Evolutionary conservation across 1,140 invertebrate genomes (phyloP), one percentile per base, ranked within the genome.

Genomic region (Plutomurus gul): DNA sequence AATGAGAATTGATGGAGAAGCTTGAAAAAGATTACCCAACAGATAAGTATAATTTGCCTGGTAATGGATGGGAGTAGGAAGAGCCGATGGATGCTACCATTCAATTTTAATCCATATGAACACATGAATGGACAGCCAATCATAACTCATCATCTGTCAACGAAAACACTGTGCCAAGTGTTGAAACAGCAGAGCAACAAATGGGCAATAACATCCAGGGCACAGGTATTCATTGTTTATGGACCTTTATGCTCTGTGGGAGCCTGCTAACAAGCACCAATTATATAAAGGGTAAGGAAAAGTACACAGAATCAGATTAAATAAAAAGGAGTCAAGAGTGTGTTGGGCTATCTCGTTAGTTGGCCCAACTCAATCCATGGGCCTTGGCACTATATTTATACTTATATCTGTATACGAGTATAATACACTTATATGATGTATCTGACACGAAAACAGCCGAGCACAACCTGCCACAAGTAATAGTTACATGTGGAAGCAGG

Each of bases 61-160:
- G n/a, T 43, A 43, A 43, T 43, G 11, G 39, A 43, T n/a, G n/a
- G 39, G 39, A 43, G 11, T 3, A 43, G 39, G n/a, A n/a, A n/a
- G n/a, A n/a, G 39, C n/a, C 39, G n/a, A n/a, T 43, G 5, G 37
- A 39, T 39, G 5, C 39, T 43, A 43, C n/a, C n/a, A n/a, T n/a
- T n/a, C n/a, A n/a, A n/a, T n/a, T n/a, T n/a, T n/a, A n/a, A n/a
- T n/a, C n/a, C n/a, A 43, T 43, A 43, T 2, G 39, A 43, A 8
- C 37, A 43, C 39, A 43, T 43, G 39, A n/a, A 43, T 43, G 39
- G 39, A 43, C n/a, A 43, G 39, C 39, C n/a, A n/a, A 7, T 13
- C 37, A 65, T 65, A 33, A 65, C 56, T 65, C 56, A 33, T 65
- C 56, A 65, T 65, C 56, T 65, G 56, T 65, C 56, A 65, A 65